A percentile compares a stretch with the other conserved stretches of the same genome.
phyloP scores from a whole-genome alignment of 2,888 invertebrate species.

The Eulithis testata region DNA sequence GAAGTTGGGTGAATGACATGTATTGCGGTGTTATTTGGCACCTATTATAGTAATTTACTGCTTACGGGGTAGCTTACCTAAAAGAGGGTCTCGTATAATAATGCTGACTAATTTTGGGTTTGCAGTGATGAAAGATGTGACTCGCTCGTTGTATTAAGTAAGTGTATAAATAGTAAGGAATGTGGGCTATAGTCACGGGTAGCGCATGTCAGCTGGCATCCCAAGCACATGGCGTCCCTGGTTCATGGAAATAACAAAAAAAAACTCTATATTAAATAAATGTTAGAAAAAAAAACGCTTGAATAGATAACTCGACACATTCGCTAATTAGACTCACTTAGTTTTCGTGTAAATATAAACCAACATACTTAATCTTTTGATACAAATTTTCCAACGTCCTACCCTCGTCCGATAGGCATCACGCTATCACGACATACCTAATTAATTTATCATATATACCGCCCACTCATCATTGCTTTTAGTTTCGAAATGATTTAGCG shows the following conservation, averaged over 20 bases:
- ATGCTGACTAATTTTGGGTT: conserved; percentile 82
- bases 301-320: conserved; percentile 64
- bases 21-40: too few relatives aligned
- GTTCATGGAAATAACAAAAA: conserved; percentile 53
- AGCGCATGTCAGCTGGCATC: conserved; percentile 80
- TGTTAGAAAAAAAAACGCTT: conserved; percentile 35
- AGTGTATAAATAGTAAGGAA: conserved; percentile 78
- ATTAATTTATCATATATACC: conserved; percentile 73
- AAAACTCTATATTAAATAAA: conserved; percentile 36
- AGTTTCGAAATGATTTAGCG: conserved; percentile 59
- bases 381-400: conserved; percentile 48
- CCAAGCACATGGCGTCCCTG: conserved; percentile 75
- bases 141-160: conserved; percentile 70
- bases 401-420: conserved; percentile 62
- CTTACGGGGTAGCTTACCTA: conserved; percentile 66
- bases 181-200: conserved; percentile 79
- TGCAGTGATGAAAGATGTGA: conserved; percentile 83
- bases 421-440: conserved; percentile 64
- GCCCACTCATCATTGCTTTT: conserved; percentile 75
- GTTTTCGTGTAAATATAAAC: conserved; percentile 52
- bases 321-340: conserved; percentile 55
- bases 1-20: too few relatives aligned
- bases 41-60: conserved; percentile 50
- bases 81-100: conserved; percentile 60
- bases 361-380: conserved; percentile 45